Percentiles rank a stretch among this genome's conserved stretches.
These are phyloP conservation scores for Dendrolimus kikuchii DNA, from an alignment of 1,140 invertebrate species.

Conservation along the genomic window DNA sequence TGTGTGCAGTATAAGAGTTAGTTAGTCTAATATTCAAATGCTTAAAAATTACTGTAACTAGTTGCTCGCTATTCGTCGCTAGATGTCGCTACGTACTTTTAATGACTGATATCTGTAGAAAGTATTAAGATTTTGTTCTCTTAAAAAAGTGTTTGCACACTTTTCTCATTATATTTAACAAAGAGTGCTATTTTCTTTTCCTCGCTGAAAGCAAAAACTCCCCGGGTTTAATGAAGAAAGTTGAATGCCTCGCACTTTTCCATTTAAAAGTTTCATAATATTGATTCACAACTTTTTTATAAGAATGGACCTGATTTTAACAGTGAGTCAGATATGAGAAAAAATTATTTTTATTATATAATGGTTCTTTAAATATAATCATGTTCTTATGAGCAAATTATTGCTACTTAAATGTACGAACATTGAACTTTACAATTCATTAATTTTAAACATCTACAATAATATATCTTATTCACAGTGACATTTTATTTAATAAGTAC, in stretches of 20 bases:
- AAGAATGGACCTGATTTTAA: slow-evolving; percentile 26
- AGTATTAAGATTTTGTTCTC: slow-evolving; percentile 5
- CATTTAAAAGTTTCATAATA: slow-evolving; percentile 46
- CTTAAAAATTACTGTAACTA: too few relatives aligned
- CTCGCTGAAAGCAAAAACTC: slow-evolving; percentile 28
- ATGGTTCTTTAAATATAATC: neutral
- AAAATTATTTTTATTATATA: neutral
- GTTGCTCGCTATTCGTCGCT: slow-evolving; percentile 34
- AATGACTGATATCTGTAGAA: neutral
- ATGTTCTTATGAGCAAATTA: too few relatives aligned
- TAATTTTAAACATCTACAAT: too few relatives aligned
- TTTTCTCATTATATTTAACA: slow-evolving; percentile 35
- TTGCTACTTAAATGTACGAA: too few relatives aligned
- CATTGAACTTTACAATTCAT: too few relatives aligned
- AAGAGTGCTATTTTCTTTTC: slow-evolving; percentile 28
- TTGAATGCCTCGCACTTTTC: slow-evolving; percentile 40
- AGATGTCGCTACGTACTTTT: slow-evolving; percentile 40
- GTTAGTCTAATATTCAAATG: too few relatives aligned
- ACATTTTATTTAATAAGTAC: too few relatives aligned
- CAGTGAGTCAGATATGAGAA: slow-evolving; percentile 1
- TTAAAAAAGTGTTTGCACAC: slow-evolving; percentile 24
- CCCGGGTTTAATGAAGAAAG: slow-evolving; percentile 54
- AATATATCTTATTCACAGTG: too few relatives aligned
- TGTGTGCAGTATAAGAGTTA: too few relatives aligned
- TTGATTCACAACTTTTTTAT: slow-evolving; percentile 34